Evolutionary conservation across 2,888 invertebrate species (phyloP).

Genomic region (Muschampia plurimacula): DNA sequence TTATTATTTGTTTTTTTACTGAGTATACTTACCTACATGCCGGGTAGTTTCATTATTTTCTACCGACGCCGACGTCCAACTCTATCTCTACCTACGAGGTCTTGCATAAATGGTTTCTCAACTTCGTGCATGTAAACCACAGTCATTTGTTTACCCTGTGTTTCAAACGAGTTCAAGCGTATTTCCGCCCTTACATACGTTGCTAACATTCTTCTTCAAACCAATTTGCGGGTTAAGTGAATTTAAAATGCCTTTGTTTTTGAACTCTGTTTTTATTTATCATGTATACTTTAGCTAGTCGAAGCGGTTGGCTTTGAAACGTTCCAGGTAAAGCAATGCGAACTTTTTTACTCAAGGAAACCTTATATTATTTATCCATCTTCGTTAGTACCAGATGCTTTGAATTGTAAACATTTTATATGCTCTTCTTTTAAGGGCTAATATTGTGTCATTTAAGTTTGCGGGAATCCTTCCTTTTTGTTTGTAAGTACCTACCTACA

Average conservation of each 20-base stretch:
- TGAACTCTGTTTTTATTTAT: slow-evolving; percentile 17
- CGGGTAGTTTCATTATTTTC: neutral
- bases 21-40: neutral
- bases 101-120: slow-evolving; percentile 53
- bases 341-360: neutral
- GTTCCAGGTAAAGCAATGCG: neutral
- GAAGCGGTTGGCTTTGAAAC: slow-evolving; percentile 3
- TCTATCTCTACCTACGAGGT: slow-evolving; percentile 13
- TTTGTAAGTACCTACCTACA: too few species aligned
- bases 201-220: slow-evolving; percentile 66
- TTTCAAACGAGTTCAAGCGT: slow-evolving; percentile 66
- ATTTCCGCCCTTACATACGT: slow-evolving; percentile 61
- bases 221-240: slow-evolving; percentile 51
- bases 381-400: neutral
- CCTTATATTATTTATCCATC: neutral
- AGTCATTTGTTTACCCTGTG: slow-evolving; percentile 67
- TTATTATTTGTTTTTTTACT: neutral
- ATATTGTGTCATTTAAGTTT: neutral
- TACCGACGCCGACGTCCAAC: slow-evolving; percentile 5
- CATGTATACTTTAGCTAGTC: neutral
- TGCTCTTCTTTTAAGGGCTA: neutral
- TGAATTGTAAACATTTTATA: neutral
- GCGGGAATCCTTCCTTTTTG: too few species aligned
- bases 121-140: slow-evolving; percentile 69
- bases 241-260: slow-evolving; percentile 33